Evolutionary conservation across 2,113 vertebrate species (phyloP), one percentile per base, ranked within the genome.

Genomic region (Caracal caracal): DNA sequence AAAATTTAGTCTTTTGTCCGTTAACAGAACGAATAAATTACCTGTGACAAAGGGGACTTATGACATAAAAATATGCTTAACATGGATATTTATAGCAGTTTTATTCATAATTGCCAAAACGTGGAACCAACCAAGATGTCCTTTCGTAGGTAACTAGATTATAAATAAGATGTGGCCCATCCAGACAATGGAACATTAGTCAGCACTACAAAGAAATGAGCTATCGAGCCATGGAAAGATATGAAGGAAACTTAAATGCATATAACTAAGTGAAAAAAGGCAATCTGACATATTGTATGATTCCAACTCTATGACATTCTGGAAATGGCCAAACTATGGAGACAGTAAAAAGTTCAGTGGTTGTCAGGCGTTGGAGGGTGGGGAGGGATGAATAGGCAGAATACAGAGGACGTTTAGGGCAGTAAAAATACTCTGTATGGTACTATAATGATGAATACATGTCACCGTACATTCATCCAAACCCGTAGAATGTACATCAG

Each of bases 11-110:
- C 33, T 78, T 89, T 75, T 88, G 9, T 65, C 35, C 63, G 33
- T 80, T 94, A 53, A 80, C 43, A 84, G 82, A 43, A 22, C 7
- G 40, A 61, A 51, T 89, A 94, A 84, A 84, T 90, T 75, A 87
- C 20, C 43, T 51, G 17, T 73, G n/a, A 86, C 68, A 75, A 94
- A 92, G 59, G 70, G 15, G 53, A 59, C 19, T 86, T 65, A 53
- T 81, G 10, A 81, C 68, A 35, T 10, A 83, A 90, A 83, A 66
- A 61, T 28, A 26, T 73, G 17, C 49, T 75, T 75, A 73, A 24
- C 40, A 33, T 63, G 81, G 90, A 40, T 82, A n/a, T 35, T 16
- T 35, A 63, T 20, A 75, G 17, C 16, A 47, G 37, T 15, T 89
- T 65, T 89, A 49, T 78, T 65, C 40, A 51, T 65, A 89, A 78